Evolutionary conservation across 2,113 vertebrate species (phyloP).

Genomic region (Mustelus asterias): DNA sequence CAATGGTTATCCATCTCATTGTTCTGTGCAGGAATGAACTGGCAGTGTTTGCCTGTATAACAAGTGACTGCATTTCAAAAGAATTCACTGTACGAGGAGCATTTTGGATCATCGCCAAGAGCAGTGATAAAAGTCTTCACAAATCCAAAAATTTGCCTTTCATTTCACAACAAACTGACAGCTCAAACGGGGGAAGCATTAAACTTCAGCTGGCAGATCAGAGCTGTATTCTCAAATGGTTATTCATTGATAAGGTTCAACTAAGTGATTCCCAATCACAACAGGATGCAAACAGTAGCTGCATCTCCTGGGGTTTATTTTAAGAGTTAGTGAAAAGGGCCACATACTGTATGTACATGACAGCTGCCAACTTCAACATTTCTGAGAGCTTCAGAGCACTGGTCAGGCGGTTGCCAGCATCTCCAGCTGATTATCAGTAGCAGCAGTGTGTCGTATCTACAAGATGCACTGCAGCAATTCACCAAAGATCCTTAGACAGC

Average conservation of each 20-base stretch:
- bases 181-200: neutral
- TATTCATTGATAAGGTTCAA: neutral
- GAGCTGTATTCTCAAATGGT: neutral
- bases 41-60: neutral
- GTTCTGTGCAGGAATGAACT: neutral
- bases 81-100: neutral
- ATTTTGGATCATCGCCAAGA: neutral
- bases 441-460: no score
- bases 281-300: neutral
- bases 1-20: neutral
- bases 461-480: no score
- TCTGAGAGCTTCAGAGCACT: neutral
- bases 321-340: neutral
- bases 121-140: neutral
- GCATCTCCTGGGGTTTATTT: neutral
- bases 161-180: neutral
- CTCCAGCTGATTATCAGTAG: neutral
- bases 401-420: neutral
- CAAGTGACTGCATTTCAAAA: neutral
- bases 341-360: neutral
- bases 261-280: neutral
- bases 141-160: neutral
- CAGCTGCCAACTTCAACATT: neutral
- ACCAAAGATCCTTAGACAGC: no score
- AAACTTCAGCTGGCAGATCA: neutral